Percentiles rank a stretch among this genome's conserved stretches.
Conservation (phyloP, 2,888 invertebrate species). For the Pollenia angustigena region DNA sequence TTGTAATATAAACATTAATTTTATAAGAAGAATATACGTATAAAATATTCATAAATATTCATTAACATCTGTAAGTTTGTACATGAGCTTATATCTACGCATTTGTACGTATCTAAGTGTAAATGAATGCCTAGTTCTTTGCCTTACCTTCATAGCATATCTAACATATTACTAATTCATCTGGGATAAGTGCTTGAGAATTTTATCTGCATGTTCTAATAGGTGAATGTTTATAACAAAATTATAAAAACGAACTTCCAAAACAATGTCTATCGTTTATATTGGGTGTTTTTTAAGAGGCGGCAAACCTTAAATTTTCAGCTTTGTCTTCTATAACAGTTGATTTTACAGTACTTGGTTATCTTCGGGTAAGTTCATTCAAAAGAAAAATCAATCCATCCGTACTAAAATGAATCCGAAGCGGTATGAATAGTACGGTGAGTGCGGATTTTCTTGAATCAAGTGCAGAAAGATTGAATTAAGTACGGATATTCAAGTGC, state of each 20-base stretch:
- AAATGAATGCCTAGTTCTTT: neutral
- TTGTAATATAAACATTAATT: conserved; percentile 33
- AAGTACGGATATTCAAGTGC: no score
- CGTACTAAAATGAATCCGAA: no score
- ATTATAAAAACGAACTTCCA: conserved; percentile 23
- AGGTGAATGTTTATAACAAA: neutral
- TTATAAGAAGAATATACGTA: neutral
- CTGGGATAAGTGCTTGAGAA: conserved; percentile 48
- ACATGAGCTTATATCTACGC: no score
- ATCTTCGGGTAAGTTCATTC: no score
- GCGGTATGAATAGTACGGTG: no score
- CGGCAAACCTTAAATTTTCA: no score
- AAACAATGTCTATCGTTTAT: conserved; percentile 22
- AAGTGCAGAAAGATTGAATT: no score
- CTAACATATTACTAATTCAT: conserved; percentile 42
- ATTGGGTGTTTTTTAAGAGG: no score
- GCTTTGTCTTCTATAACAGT: no score
- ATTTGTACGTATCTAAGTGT: neutral
- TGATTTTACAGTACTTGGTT: no score
- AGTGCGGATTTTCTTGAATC: no score
- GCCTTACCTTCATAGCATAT: neutral
- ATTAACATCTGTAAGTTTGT: neutral
- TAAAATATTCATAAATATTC: neutral
- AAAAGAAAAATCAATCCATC: no score
- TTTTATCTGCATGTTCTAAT: conserved; percentile 1